These are phyloP conservation scores for Octodonta nipae DNA, from an alignment of 2,888 invertebrate species.

Conservation along the genomic window DNA sequence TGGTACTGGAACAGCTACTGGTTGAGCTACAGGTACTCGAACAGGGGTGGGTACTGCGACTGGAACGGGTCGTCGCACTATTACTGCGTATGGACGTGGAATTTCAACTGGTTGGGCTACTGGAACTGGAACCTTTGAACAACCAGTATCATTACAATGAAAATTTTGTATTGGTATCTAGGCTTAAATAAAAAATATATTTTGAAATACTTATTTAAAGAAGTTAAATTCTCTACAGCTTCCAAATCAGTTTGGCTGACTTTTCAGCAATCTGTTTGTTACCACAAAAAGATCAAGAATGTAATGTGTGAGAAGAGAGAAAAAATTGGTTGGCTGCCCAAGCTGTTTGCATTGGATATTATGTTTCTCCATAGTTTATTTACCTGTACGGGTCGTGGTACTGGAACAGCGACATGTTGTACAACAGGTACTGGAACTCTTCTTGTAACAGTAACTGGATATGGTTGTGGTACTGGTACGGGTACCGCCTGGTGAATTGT, in stretches of 20 bases:
- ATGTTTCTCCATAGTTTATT: too few species aligned
- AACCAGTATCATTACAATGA: too few species aligned
- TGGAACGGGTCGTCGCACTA: conserved; percentile 25
- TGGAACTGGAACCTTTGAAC: conserved; percentile 22
- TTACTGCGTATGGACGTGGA: conserved; percentile 20
- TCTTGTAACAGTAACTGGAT: conserved; percentile 34
- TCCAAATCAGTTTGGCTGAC: too few species aligned
- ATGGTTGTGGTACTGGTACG: conserved; percentile 30
- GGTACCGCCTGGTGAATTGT: conserved; percentile 13
- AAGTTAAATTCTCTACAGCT: too few species aligned
- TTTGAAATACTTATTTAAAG: too few species aligned
- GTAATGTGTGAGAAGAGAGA: too few species aligned
- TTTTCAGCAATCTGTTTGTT: too few species aligned
- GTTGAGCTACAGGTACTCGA: neutral
- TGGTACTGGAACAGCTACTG: conserved; percentile 24
- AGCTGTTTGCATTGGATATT: too few species aligned
- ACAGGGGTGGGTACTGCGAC: conserved; percentile 36
- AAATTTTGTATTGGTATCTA: too few species aligned
- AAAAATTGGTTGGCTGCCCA: too few species aligned
- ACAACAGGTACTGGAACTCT: conserved; percentile 41
- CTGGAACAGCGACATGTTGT: conserved; percentile 39
- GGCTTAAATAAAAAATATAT: too few species aligned
- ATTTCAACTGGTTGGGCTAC: conserved; percentile 20
- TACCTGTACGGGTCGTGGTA: conserved; percentile 30
- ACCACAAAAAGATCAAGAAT: too few species aligned